A percentile compares a stretch with the other conserved stretches of the same genome.
phyloP scores from a whole-genome alignment of 2,888 invertebrate species.

The Nymphalis urticae region DNA sequence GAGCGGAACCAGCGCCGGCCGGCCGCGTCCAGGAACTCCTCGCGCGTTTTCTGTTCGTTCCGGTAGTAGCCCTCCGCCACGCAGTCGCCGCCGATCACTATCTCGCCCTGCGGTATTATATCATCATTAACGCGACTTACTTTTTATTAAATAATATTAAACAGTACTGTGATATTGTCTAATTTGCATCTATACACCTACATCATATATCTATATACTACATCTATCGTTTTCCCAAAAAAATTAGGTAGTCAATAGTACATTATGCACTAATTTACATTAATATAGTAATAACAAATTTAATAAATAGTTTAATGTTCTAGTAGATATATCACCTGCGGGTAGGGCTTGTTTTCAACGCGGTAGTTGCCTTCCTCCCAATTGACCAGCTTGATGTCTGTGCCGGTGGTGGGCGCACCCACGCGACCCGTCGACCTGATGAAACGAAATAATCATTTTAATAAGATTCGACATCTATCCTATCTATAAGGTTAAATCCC shows the following conservation, averaged over 20 bases:
- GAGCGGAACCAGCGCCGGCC: conserved; percentile 96
- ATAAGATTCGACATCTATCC: not conserved
- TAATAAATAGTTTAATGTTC: too few species aligned
- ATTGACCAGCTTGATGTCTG: conserved; percentile 92
- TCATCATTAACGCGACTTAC: not conserved
- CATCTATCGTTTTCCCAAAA: too few species aligned
- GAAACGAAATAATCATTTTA: conserved; percentile 49
- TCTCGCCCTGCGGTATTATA: conserved; percentile 83
- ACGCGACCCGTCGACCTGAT: conserved; percentile 88
- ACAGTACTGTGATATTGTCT: too few species aligned
- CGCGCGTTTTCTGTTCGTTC: conserved; percentile 91
- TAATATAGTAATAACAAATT: too few species aligned
- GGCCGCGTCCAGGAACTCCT: conserved; percentile 92
- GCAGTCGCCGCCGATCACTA: conserved; percentile 92
- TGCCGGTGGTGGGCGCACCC: conserved; percentile 92
- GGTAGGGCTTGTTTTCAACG: conserved; percentile 88
- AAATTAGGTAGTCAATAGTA: too few species aligned
- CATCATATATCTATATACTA: too few species aligned
- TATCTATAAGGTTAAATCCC: too few species aligned
- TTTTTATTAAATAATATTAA: too few species aligned
- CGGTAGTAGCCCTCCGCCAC: conserved; percentile 97
- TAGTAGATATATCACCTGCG: conserved; percentile 47
- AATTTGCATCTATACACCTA: too few species aligned
- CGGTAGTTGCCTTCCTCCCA: conserved; percentile 98
- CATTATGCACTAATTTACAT: too few species aligned